Percentiles rank a stretch among this genome's conserved stretches.
Evolutionary conservation across 2,113 vertebrate genomes (phyloP).

Genomic region (Cranoglanis bouderius): DNA sequence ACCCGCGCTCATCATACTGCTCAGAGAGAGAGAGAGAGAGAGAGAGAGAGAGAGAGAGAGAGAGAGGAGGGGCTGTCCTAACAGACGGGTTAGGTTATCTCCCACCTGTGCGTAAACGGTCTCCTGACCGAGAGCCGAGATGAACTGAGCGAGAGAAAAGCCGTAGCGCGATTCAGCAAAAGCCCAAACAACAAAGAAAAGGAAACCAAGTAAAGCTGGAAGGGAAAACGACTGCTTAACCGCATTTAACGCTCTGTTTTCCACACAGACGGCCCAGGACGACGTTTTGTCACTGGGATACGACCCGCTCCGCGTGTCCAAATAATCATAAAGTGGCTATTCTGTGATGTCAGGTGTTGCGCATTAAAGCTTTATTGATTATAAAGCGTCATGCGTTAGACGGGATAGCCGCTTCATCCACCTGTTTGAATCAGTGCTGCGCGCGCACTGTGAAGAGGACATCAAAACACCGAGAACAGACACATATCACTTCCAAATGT

Average conservation of each 20-base stretch:
- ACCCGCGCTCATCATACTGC: slow-evolving; percentile 75
- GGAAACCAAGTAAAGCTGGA: background rate
- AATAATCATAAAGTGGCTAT: background rate
- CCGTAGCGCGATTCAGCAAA: slow-evolving; percentile 51
- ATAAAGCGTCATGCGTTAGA: slow-evolving; percentile 52
- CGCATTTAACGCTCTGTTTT: slow-evolving; percentile 36
- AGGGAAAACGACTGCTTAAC: background rate
- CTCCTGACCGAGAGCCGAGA: slow-evolving; percentile 56
- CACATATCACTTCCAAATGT: background rate
- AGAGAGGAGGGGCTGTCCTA: slow-evolving; percentile 75
- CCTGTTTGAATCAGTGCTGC: slow-evolving; percentile 77
- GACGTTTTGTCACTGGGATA: slow-evolving; percentile 17
- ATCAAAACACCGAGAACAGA: background rate
- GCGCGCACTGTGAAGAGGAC: slow-evolving; percentile 34
- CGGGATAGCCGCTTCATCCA: slow-evolving; percentile 69
- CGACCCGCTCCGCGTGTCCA: background rate
- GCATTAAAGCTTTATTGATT: slow-evolving; percentile 1
- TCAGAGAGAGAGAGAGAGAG: slow-evolving; percentile 63
- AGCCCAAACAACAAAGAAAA: slow-evolving; percentile 68
- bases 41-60: slow-evolving; percentile 64
- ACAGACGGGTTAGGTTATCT: slow-evolving; percentile 67
- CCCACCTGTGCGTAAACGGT: slow-evolving; percentile 80
- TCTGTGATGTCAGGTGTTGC: background rate
- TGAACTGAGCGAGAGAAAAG: slow-evolving; percentile 47
- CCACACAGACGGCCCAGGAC: slow-evolving; percentile 23